Evolutionary conservation across 1,140 invertebrate genomes (phyloP).

Genomic region (Drosophila littoralis): DNA sequence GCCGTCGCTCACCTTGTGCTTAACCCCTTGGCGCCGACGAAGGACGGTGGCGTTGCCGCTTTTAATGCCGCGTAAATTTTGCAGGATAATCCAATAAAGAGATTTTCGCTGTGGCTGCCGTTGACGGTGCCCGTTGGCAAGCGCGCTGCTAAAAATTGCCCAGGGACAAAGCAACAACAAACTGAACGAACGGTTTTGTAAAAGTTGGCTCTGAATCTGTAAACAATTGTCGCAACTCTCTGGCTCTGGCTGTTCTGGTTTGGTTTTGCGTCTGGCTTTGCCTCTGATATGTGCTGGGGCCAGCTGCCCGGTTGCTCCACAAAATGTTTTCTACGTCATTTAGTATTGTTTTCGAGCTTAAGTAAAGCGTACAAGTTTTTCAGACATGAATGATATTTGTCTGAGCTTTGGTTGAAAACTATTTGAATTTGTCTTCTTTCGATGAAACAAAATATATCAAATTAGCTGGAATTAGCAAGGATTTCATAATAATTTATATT

Average conservation of each 20-base stretch:
- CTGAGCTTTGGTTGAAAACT: not conserved
- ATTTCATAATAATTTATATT: no score
- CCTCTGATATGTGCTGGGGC: conserved; percentile 8
- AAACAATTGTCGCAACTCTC: conserved; percentile 62
- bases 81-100: conserved; percentile 82
- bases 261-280: not conserved
- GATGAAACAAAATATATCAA: not conserved
- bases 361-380: not conserved
- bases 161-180: conserved; percentile 34
- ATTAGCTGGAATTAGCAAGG: no score
- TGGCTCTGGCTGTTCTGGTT: not conserved
- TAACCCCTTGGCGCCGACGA: conserved; percentile 60
- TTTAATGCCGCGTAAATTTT: conserved; percentile 82
- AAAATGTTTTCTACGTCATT: conserved; percentile 12
- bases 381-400: not conserved
- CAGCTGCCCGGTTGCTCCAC: conserved; percentile 6
- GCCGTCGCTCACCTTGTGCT: conserved; percentile 57
- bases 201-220: conserved; percentile 45
- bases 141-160: conserved; percentile 56
- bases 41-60: conserved; percentile 50
- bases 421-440: not conserved
- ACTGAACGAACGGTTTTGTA: conserved; percentile 26
- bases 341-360: not conserved
- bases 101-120: conserved; percentile 74
- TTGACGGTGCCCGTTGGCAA: conserved; percentile 39